Evolutionary conservation across 2,113 vertebrate species (phyloP).

Genomic region (Perca fluviatilis): DNA sequence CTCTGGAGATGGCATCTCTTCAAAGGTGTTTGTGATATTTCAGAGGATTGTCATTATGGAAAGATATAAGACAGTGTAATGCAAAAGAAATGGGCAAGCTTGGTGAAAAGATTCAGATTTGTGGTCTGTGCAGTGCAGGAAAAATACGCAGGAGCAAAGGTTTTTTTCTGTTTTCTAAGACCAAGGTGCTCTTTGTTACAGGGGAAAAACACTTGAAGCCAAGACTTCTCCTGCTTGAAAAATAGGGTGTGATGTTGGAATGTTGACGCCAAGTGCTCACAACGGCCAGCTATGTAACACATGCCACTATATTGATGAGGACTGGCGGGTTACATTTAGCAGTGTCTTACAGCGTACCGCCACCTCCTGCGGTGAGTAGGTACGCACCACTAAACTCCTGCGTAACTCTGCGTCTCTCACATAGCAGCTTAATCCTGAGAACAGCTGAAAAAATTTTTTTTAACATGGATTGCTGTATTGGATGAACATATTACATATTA

Average conservation of each 20-base stretch:
- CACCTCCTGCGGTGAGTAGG: no score
- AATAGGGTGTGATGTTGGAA: not conserved
- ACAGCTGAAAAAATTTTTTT: no score
- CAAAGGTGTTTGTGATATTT: constrained; percentile 64
- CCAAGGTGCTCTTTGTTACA: constrained; percentile 31
- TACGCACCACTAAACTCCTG: no score
- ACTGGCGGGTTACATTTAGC: no score
- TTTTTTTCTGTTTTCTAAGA: not conserved
- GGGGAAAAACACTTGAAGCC: not conserved
- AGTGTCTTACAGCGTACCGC: no score
- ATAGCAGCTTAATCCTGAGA: no score
- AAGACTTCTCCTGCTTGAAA: not conserved
- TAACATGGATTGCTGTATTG: no score
- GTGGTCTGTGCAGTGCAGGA: not conserved
- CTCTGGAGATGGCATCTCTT: constrained; percentile 60
- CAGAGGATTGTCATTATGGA: constrained; percentile 52
- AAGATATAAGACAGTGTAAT: constrained; percentile 42
- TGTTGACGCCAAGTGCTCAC: no score
- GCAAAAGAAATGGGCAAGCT: constrained; percentile 36
- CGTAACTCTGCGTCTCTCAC: no score
- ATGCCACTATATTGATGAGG: no score
- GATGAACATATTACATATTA: no score
- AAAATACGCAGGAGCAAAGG: constrained; percentile 9
- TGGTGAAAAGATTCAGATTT: constrained; percentile 17
- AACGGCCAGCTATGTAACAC: no score